Evolutionary conservation across 1,140 invertebrate species (phyloP).

Genomic region (Drosophila lini): DNA sequence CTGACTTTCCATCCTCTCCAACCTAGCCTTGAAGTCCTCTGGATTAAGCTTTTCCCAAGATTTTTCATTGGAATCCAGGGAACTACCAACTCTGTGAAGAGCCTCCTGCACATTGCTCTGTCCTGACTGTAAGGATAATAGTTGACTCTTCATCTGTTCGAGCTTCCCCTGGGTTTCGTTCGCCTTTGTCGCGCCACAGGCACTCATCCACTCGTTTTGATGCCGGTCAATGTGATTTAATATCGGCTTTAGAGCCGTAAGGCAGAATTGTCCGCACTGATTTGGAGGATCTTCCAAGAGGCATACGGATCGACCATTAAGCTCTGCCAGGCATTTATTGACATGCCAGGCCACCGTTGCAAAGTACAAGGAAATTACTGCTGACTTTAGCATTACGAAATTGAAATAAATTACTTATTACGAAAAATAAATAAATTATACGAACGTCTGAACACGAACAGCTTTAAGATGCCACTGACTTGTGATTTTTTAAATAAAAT

Average conservation of each 20-base stretch:
- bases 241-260: background rate
- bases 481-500: too few species aligned
- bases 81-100: background rate
- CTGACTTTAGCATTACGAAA: background rate
- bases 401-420: too few species aligned
- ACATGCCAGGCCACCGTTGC: background rate
- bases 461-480: background rate
- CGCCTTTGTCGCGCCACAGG: too few species aligned
- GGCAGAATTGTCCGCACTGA: slow-evolving; percentile 3
- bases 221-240: background rate
- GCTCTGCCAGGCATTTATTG: too few species aligned
- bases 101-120: background rate
- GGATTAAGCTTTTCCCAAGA: background rate
- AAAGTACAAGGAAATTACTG: background rate
- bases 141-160: background rate
- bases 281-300: slow-evolving; percentile 5
- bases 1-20: background rate
- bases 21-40: background rate
- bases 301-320: background rate
- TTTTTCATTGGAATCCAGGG: background rate
- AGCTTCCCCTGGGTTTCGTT: background rate
- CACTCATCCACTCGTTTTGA: background rate
- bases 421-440: too few species aligned
- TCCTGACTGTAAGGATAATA: too few species aligned
- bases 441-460: background rate